A percentile compares a stretch with the other conserved stretches of the same genome.
Conservation (phyloP, 2,888 invertebrate genomes). For the Lasioglossum pauxillum region DNA sequence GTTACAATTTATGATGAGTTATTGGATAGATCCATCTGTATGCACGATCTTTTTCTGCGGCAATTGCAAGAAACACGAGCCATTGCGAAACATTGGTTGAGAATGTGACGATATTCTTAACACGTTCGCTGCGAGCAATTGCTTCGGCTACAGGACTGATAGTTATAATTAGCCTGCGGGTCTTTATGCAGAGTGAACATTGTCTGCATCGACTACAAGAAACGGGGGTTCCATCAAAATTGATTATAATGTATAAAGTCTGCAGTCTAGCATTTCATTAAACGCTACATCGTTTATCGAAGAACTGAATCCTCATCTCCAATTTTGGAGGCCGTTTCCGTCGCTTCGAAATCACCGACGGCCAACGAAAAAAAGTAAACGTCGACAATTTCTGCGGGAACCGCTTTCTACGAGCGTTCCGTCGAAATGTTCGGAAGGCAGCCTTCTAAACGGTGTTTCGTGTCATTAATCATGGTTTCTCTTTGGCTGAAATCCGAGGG, state of each 20-base stretch:
- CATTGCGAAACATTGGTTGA: neutral
- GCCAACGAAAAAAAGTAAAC: neutral
- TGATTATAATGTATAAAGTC: neutral
- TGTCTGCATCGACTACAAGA: neutral
- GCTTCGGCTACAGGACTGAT: neutral
- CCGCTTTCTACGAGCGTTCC: neutral
- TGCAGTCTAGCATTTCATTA: too few relatives aligned
- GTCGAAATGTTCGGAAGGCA: neutral
- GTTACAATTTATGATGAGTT: neutral
- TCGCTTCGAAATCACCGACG: neutral
- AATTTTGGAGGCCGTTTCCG: neutral
- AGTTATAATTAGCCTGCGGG: neutral
- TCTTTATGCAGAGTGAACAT: neutral
- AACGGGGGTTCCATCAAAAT: neutral
- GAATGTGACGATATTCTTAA: neutral
- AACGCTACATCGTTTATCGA: neutral
- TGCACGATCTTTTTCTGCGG: neutral
- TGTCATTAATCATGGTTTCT: slow-evolving; percentile 36
- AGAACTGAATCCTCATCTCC: neutral
- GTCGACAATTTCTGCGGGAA: neutral
- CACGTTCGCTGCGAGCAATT: neutral
- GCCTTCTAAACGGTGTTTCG: slow-evolving; percentile 4
- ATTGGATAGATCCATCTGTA: neutral
- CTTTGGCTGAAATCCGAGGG: neutral
- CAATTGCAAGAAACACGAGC: neutral